phyloP scores from a whole-genome alignment of 2,113 vertebrate species.

The Vulpes vulpes region DNA sequence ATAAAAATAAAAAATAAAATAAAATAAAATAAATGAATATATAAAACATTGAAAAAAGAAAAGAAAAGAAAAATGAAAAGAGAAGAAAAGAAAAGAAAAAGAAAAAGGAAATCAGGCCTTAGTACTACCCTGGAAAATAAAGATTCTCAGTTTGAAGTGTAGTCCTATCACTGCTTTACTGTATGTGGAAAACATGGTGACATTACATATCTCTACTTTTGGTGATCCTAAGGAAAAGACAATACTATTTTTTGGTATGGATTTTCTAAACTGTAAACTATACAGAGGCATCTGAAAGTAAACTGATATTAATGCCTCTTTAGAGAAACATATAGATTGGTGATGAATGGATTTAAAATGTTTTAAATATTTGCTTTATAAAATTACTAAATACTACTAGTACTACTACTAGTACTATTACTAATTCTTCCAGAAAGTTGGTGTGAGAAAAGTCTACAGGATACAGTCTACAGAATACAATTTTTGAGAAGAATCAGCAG shows the following conservation, averaged over 20 bases:
- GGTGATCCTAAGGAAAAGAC: neutral
- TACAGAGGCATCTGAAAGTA: neutral
- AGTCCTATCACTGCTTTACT: neutral
- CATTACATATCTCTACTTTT: neutral
- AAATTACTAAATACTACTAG: neutral
- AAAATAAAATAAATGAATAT: neutral
- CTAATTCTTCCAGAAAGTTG: constrained; percentile 14
- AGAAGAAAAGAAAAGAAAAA: neutral
- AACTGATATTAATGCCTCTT: neutral
- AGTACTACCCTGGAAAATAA: neutral
- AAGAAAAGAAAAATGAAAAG: neutral
- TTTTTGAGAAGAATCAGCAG: neutral
- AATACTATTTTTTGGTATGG: neutral
- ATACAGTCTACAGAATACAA: neutral
- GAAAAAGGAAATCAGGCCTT: neutral
- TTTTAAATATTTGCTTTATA: neutral
- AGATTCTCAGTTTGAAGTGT: neutral
- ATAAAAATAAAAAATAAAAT: too few species aligned
- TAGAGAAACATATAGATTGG: neutral
- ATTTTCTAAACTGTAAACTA: constrained; percentile 17
- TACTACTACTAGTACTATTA: neutral
- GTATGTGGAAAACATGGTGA: neutral
- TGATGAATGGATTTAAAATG: constrained; percentile 14
- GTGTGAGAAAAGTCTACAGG: neutral
- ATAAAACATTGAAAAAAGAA: neutral